Conservation (phyloP, 2,888 invertebrate genomes). For the Cerastoderma edule region DNA sequence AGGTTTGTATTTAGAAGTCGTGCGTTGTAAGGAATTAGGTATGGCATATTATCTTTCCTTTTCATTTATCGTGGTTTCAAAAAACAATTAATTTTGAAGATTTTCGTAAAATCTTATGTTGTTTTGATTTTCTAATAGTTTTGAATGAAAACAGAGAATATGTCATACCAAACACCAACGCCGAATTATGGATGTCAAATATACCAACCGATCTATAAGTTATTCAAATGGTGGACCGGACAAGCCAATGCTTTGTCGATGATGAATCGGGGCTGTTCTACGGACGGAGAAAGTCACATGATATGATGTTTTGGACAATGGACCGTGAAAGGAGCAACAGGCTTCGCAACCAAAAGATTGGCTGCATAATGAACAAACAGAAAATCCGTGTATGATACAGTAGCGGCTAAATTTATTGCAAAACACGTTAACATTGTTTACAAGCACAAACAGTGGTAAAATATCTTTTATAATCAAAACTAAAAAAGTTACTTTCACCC, state of each 20-base stretch:
- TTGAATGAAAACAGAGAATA: too few relatives aligned
- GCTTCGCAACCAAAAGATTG: constrained; percentile 52
- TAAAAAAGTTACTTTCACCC: constrained; percentile 21
- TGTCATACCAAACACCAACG: too few relatives aligned
- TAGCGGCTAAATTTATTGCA: constrained; percentile 65
- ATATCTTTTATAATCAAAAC: background rate
- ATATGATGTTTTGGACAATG: constrained; percentile 29
- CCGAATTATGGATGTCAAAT: too few relatives aligned
- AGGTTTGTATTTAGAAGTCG: too few relatives aligned
- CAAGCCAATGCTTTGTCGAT: too few relatives aligned
- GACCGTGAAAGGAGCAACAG: constrained; percentile 58
- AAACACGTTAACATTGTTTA: constrained; percentile 53
- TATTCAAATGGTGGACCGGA: too few relatives aligned
- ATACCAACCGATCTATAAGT: too few relatives aligned
- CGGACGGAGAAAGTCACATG: too few relatives aligned
- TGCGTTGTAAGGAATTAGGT: too few relatives aligned
- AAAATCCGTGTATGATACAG: constrained; percentile 51
- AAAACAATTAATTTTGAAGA: background rate
- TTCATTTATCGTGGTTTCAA: too few relatives aligned
- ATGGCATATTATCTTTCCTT: too few relatives aligned
- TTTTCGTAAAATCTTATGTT: background rate
- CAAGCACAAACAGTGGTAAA: constrained; percentile 56
- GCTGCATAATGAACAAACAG: constrained; percentile 62
- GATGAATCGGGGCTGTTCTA: too few relatives aligned
- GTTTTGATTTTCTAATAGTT: background rate